Base-by-base conservation (phyloP, 1,140 invertebrate genomes). In the Caenorhabditis briggsae region DNA sequence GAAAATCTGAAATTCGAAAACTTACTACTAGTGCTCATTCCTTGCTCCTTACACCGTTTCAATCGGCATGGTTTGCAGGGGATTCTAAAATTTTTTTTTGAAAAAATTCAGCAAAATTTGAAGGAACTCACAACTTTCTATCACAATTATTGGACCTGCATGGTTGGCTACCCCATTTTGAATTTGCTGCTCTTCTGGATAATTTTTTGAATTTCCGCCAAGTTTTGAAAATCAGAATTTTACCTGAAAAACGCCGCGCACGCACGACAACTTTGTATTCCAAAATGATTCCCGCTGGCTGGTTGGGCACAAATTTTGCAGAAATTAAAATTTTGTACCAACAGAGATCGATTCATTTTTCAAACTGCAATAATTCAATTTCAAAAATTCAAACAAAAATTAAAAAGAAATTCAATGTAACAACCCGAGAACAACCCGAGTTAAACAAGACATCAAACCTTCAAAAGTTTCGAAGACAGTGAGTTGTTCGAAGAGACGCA, bases 11-110 rank as follows among this genome's bases (percentile, higher is more conserved):
- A 46, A 7, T 3, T 46, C 0, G 1, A 43, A 46, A 70, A 18
- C 64, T 70, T n/a, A 70, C 64, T 70, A 18, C 16, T 70, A 7
- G 64, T 70, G 14, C 64, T 70, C 64, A 70, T 70, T 46, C 64
- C 64, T 70, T 70, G 64, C n/a, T 70, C 64, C 16, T 70, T 33
- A 23, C 64, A 70, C 8, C 64, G 11, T 46, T 46, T 70, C 64
- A 70, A 16, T 1, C 64, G 64, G 18, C 64, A 70, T 18, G 64
- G 64, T 70, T 70, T 70, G 41, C 64, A 70, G 2, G 64, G 64
- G 5, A 70, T n/a, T 8, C 64, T 70, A 12, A 18, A 61, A 61
- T 33, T 33, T 2, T 33, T 33, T 33, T 33, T 33, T 33, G 33
- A 3, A 58, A n/a, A 2, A 1, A 7, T 7, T 7, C 18, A n/a